Conservation (phyloP, 2,888 invertebrate genomes). For the Deroplatys truncata region DNA sequence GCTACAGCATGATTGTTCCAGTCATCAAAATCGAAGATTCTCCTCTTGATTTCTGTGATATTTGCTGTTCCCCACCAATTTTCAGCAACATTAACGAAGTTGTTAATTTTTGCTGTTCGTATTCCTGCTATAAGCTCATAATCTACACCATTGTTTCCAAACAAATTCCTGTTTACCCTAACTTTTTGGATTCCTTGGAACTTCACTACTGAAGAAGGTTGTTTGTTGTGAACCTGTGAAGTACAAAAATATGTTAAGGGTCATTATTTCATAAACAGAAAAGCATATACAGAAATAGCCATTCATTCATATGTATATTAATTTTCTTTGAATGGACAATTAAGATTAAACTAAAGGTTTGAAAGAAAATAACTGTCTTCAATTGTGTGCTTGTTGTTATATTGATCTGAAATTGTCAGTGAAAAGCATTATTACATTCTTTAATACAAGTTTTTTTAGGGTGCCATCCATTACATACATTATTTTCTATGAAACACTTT, state of each 20-base stretch:
- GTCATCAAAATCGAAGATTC: conserved; percentile 97
- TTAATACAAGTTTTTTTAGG: too few species aligned
- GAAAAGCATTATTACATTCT: too few species aligned
- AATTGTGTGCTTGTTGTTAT: too few species aligned
- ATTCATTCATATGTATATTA: too few species aligned
- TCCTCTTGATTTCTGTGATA: conserved; percentile 67
- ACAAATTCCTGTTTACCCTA: conserved; percentile 81
- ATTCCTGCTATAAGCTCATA: conserved; percentile 89
- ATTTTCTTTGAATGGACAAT: too few species aligned
- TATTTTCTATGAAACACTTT: too few species aligned
- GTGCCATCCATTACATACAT: too few species aligned
- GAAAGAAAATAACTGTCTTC: too few species aligned
- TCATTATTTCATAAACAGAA: not conserved
- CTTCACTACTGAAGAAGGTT: conserved; percentile 79
- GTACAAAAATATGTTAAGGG: not conserved
- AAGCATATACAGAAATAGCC: not conserved
- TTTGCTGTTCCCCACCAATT: conserved; percentile 95
- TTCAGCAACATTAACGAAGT: conserved; percentile 79
- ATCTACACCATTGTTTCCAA: conserved; percentile 75
- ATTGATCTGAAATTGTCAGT: too few species aligned
- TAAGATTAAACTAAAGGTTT: too few species aligned
- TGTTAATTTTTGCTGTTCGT: conserved; percentile 79
- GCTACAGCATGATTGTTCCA: conserved; percentile 98
- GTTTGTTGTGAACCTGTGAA: conserved; percentile 33
- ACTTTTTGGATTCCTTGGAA: conserved; percentile 95